These are phyloP conservation scores for Mylabris sibirica DNA, from an alignment of 2,888 invertebrate species.

Conservation along the genomic window DNA sequence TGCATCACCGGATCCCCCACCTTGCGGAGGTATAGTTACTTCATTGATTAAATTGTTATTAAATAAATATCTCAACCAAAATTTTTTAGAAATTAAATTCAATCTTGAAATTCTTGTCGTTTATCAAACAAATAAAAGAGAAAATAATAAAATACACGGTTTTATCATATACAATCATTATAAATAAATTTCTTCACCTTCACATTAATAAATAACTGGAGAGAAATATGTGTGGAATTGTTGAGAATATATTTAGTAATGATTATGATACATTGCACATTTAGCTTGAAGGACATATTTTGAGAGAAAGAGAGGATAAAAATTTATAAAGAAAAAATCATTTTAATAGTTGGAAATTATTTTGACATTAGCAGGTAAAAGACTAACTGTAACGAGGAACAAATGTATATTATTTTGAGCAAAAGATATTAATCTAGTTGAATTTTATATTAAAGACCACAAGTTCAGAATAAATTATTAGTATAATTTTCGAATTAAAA, in stretches of 20 bases:
- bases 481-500: conserved; percentile 12
- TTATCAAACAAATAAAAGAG: too few species aligned
- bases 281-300: neutral
- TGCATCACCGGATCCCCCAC: too few species aligned
- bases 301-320: neutral
- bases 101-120: too few species aligned
- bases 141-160: too few species aligned
- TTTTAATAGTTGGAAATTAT: conserved; percentile 31
- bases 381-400: conserved; percentile 20
- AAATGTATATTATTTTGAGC: conserved; percentile 6
- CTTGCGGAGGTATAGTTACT: too few species aligned
- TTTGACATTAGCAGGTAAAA: conserved; percentile 28
- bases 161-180: too few species aligned
- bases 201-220: neutral
- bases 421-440: conserved; percentile 9
- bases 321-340: neutral
- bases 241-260: neutral
- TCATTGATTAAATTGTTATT: too few species aligned
- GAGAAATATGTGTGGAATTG: conserved; percentile 1
- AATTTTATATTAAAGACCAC: neutral
- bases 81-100: too few species aligned
- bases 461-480: conserved; percentile 3
- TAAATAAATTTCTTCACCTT: too few species aligned
- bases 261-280: conserved; percentile 4
- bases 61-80: too few species aligned